Conservation (phyloP, 2,888 invertebrate species). For the Xestia sexstrigata region DNA sequence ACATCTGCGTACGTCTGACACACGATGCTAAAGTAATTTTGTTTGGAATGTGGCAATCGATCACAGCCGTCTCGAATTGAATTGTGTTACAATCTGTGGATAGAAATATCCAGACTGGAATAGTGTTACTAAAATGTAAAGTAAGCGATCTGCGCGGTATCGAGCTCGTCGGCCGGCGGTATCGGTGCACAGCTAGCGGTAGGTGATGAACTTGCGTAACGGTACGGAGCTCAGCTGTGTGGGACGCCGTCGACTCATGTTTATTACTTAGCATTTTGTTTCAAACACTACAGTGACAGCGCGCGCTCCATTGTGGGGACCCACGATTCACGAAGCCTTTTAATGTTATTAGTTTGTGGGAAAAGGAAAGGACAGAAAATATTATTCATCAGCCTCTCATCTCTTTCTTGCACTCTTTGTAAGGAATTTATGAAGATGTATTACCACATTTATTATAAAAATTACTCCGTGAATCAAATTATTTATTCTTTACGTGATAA, state of each 20-base stretch:
- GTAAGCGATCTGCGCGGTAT: slow-evolving; percentile 10
- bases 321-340: neutral
- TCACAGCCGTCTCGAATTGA: neutral
- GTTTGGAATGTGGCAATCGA: neutral
- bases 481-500: neutral
- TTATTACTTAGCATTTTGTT: slow-evolving; percentile 17
- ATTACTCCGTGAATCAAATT: neutral
- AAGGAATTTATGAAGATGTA: neutral
- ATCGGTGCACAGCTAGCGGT: neutral
- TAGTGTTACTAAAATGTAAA: slow-evolving; percentile 2
- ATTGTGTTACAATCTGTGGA: neutral
- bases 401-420: neutral
- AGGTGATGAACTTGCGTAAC: neutral
- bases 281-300: neutral
- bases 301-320: neutral
- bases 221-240: neutral
- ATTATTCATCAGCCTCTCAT: neutral
- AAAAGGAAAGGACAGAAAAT: neutral
- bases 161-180: neutral
- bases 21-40: neutral
- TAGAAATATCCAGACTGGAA: neutral
- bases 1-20: neutral
- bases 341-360: slow-evolving; percentile 7
- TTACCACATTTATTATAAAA: neutral
- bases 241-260: neutral